phyloP scores from a whole-genome alignment of 2,888 invertebrate species.

The Ormia ochracea region DNA sequence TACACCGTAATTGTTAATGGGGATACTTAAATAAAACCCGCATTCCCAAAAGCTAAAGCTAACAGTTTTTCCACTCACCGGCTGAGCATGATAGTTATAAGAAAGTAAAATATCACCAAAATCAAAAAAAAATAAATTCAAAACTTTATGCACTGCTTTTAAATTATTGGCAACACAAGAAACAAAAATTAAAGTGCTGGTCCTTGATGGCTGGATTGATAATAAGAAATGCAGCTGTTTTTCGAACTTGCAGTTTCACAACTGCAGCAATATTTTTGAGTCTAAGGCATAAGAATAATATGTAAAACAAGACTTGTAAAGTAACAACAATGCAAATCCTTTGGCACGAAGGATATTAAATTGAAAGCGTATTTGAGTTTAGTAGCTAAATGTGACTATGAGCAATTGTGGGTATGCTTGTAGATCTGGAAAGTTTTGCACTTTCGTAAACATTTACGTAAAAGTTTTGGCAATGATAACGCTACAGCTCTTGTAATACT shows the following conservation, averaged over 20 bases:
- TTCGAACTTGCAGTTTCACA: constrained; percentile 39
- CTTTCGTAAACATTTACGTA: constrained; percentile 56
- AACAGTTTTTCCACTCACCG: background rate
- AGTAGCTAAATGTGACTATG: background rate
- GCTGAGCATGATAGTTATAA: background rate
- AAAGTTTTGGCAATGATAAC: constrained; percentile 43
- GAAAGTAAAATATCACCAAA: background rate
- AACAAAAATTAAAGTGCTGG: constrained; percentile 28
- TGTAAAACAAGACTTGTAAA: background rate
- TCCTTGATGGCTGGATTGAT: constrained; percentile 37
- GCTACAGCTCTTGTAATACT: constrained; percentile 33
- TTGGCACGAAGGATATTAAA: background rate
- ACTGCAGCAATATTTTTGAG: constrained; percentile 41
- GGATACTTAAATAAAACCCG: too few relatives aligned
- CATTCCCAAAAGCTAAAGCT: too few relatives aligned
- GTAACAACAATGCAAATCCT: constrained; percentile 31
- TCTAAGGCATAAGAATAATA: constrained; percentile 21
- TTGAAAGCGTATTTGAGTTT: background rate
- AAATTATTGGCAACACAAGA: constrained; percentile 19
- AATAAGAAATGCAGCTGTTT: constrained; percentile 55
- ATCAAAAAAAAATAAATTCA: constrained; percentile 1
- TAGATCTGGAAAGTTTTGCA: constrained; percentile 52
- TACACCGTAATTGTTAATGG: too few relatives aligned
- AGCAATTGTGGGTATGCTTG: background rate
- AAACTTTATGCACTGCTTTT: constrained; percentile 40